Conservation (phyloP, 2,797 vertebrate species). For the Neoniphon sammara region DNA sequence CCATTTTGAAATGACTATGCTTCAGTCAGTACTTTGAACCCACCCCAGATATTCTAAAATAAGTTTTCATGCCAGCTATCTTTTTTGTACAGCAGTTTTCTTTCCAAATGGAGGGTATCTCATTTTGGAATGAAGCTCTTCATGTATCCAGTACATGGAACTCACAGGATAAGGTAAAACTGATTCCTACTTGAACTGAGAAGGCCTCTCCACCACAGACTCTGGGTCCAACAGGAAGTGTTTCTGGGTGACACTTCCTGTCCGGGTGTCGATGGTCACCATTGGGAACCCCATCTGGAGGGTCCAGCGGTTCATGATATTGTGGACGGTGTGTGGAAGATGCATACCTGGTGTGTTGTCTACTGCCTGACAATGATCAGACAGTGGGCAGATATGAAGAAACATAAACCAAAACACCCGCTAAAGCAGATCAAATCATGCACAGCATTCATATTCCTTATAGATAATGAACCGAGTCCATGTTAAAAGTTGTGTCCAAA, state of each 20-base stretch:
- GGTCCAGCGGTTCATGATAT: conserved; percentile 96
- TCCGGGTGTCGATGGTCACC: conserved; percentile 85
- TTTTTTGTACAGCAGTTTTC: neutral
- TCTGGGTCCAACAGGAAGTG: conserved; percentile 90
- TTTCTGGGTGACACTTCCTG: conserved; percentile 82
- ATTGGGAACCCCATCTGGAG: conserved; percentile 97
- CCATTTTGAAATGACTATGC: neutral
- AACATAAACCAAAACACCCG: neutral
- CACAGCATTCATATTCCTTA: neutral
- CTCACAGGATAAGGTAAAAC: conserved; percentile 44
- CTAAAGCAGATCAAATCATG: neutral
- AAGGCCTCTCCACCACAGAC: conserved; percentile 83
- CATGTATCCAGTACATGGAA: conserved; percentile 1
- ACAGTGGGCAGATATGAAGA: neutral
- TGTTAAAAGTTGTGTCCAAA: neutral
- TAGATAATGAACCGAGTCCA: neutral
- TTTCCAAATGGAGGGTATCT: too few species aligned
- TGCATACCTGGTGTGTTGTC: fast-evolving
- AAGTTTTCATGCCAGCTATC: neutral
- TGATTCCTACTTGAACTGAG: conserved; percentile 86
- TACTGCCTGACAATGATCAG: conserved; percentile 81
- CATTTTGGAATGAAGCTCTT: neutral
- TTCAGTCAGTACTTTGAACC: neutral
- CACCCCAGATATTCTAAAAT: neutral
- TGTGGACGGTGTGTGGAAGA: conserved; percentile 77